Conservation (phyloP, 1,140 invertebrate species). For the Muscidifurax raptorellus region DNA sequence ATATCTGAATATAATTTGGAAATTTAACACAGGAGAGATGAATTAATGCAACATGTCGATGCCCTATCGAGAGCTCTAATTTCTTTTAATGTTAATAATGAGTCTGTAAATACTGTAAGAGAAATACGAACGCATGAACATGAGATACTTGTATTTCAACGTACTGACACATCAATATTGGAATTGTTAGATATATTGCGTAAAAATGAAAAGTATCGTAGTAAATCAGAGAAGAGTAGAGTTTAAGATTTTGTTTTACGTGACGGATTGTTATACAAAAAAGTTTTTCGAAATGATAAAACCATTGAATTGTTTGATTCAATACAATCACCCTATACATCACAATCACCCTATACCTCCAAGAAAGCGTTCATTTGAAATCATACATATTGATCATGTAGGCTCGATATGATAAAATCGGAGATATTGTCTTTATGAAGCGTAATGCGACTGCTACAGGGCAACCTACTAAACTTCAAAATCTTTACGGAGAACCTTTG, state of each 20-base stretch:
- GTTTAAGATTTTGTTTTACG: constrained; percentile 17
- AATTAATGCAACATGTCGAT: constrained; percentile 11
- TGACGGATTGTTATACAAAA: constrained; percentile 34
- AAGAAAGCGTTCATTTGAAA: neutral
- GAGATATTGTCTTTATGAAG: constrained; percentile 55
- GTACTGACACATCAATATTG: neutral
- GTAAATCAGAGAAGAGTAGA: neutral
- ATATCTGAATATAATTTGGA: constrained; percentile 23
- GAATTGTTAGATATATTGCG: neutral
- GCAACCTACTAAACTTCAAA: constrained; percentile 52
- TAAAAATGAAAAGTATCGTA: neutral
- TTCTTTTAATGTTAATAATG: too few species aligned
- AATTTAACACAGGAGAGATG: neutral
- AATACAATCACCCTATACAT: too few species aligned
- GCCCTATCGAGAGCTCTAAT: neutral
- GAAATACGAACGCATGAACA: neutral
- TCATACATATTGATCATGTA: neutral
- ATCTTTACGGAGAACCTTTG: constrained; percentile 26
- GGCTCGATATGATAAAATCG: constrained; percentile 51
- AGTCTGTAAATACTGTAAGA: neutral
- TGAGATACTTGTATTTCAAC: constrained; percentile 22
- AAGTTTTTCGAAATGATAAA: neutral
- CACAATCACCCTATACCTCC: neutral
- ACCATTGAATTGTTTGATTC: neutral
- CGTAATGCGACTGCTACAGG: constrained; percentile 38